A percentile compares a stretch with the other conserved stretches of the same genome.
Evolutionary conservation across 2,888 invertebrate genomes (phyloP).

Genomic region (Cantharis rufa): DNA sequence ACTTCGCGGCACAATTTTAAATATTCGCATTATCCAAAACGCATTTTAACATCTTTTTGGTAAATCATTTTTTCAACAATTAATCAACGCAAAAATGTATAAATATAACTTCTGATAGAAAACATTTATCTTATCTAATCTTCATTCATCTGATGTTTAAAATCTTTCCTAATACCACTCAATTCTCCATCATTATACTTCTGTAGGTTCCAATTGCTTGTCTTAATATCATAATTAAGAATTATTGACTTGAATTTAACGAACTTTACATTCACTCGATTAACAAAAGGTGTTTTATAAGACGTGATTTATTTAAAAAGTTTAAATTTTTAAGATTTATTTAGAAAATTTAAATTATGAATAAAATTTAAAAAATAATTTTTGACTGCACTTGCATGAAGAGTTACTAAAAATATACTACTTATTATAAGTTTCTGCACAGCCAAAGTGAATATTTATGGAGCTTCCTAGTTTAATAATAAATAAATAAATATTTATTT

Average conservation of each 20-base stretch:
- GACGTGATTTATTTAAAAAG: background rate
- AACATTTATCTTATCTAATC: background rate
- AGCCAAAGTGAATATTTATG: too few relatives aligned
- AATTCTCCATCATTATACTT: background rate
- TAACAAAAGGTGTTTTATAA: background rate
- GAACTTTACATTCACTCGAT: background rate
- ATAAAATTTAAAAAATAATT: too few relatives aligned
- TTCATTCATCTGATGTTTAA: background rate
- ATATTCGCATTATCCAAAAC: background rate
- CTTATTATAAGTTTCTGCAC: too few relatives aligned
- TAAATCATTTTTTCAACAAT: background rate
- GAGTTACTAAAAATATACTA: too few relatives aligned
- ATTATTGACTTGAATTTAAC: background rate
- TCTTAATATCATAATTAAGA: background rate
- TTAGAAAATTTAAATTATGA: too few relatives aligned
- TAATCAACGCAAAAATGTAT: background rate
- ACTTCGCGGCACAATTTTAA: background rate
- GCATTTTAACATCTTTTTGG: background rate
- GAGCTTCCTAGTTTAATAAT: too few relatives aligned
- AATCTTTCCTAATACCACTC: background rate
- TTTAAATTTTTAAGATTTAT: too few relatives aligned
- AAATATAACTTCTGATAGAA: background rate
- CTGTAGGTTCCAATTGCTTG: background rate
- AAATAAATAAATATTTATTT: too few relatives aligned
- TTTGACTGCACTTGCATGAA: too few relatives aligned